Percentiles rank a stretch among this genome's conserved stretches.
Evolutionary conservation across 2,797 vertebrate genomes (phyloP).

Genomic region (Threskiornis aethiopicus): DNA sequence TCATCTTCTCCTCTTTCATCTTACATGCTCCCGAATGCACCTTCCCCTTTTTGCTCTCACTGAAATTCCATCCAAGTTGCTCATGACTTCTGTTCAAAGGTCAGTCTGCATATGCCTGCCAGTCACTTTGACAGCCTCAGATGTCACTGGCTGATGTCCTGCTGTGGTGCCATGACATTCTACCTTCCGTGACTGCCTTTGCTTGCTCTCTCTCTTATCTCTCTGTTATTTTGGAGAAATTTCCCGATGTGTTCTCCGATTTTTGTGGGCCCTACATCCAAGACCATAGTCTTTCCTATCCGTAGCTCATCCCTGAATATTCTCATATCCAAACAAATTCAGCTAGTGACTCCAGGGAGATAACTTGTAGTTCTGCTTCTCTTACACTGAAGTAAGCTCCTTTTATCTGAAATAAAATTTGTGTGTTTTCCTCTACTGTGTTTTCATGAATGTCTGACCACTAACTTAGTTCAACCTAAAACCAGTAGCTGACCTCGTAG

Average conservation of each 20-base stretch:
- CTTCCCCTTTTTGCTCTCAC: background rate
- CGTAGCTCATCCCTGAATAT: background rate
- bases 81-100: background rate
- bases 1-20: background rate
- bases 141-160: background rate
- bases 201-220: background rate
- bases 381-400: background rate
- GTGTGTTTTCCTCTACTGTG: background rate
- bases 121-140: background rate
- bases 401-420: background rate
- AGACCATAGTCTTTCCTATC: background rate
- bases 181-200: background rate
- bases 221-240: background rate
- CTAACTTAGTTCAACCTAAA: background rate
- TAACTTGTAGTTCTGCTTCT: background rate
- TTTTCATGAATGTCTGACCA: background rate
- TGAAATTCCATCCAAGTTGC: background rate
- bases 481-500: background rate
- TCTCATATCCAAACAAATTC: background rate
- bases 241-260: background rate
- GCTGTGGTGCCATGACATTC: background rate
- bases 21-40: accelerated
- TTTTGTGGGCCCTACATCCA: background rate
- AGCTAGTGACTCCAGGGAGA: background rate
- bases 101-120: background rate